Evolutionary conservation across 2,888 invertebrate species (phyloP).

Genomic region (Conus canariensis): DNA sequence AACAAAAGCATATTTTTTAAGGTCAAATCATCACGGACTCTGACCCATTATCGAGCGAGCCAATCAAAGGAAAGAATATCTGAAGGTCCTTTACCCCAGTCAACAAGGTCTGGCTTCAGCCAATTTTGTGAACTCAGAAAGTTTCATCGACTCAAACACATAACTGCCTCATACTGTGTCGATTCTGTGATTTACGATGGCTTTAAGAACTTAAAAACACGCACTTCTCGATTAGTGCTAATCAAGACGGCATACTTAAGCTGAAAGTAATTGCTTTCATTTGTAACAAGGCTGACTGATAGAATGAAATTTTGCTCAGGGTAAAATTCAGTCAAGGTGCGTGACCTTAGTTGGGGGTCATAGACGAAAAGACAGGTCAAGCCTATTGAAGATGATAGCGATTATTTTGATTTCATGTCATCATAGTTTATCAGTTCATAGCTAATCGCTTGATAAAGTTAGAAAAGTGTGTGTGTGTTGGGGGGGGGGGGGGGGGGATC

Average conservation of each 20-base stretch:
- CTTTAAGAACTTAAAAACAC: not conserved
- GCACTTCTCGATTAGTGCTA: not conserved
- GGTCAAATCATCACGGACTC: conserved; percentile 23
- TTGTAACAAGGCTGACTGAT: not conserved
- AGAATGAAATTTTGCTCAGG: not conserved
- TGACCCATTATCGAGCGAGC: not conserved
- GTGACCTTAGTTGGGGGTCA: not conserved
- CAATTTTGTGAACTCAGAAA: not conserved
- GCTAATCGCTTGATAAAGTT: no score
- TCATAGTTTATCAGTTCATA: no score
- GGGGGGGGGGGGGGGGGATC: no score
- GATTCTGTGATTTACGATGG: not conserved
- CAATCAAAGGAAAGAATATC: conserved; percentile 27
- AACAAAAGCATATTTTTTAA: not conserved
- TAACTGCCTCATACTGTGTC: not conserved
- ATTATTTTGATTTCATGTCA: no score
- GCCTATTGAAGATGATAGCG: not conserved
- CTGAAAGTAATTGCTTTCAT: not conserved
- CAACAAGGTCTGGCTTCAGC: not conserved
- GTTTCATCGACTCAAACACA: not conserved
- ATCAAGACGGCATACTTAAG: not conserved
- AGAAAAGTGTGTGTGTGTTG: no score
- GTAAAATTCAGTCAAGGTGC: conserved; percentile 11
- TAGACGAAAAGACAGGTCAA: not conserved
- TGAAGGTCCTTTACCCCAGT: not conserved